phyloP scores from a whole-genome alignment of 2,113 vertebrate species.

The Seriola aureovittata region DNA sequence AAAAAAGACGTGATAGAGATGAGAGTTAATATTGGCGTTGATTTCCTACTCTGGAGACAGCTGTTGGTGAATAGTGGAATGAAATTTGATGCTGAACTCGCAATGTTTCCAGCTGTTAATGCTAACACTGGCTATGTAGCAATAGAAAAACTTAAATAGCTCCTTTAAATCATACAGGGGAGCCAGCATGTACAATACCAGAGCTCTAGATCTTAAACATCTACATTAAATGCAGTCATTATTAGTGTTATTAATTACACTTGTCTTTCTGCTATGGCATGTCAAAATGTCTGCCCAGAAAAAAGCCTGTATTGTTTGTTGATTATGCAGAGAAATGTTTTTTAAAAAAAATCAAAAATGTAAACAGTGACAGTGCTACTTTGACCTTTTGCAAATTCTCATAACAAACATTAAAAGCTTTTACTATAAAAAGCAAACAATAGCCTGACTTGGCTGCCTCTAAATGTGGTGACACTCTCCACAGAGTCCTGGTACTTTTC shows the following conservation, averaged over 20 bases:
- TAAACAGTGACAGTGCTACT: conserved; percentile 31
- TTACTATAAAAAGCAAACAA: conserved; percentile 30
- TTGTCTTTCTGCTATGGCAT: background rate
- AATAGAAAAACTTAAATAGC: too few relatives aligned
- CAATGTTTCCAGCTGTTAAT: too few relatives aligned
- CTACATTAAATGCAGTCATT: background rate
- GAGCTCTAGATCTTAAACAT: background rate
- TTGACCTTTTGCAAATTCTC: conserved; percentile 53
- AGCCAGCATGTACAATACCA: background rate
- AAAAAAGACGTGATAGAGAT: too few relatives aligned
- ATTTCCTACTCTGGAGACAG: too few relatives aligned
- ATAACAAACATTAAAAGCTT: conserved; percentile 28
- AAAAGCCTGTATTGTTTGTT: conserved; percentile 4
- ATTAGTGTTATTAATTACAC: background rate
- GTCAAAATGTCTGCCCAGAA: background rate
- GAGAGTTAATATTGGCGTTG: too few relatives aligned
- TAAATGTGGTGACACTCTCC: conserved; percentile 34
- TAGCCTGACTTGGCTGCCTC: conserved; percentile 10
- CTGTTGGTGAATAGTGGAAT: too few relatives aligned
- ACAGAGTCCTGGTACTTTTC: background rate
- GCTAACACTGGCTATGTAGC: too few relatives aligned
- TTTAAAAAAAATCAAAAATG: conserved; percentile 2
- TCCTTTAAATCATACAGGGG: background rate
- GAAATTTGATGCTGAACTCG: too few relatives aligned
- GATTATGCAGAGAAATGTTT: background rate